Conservation (phyloP, 2,888 invertebrate species). For the Brachyptera putata region DNA sequence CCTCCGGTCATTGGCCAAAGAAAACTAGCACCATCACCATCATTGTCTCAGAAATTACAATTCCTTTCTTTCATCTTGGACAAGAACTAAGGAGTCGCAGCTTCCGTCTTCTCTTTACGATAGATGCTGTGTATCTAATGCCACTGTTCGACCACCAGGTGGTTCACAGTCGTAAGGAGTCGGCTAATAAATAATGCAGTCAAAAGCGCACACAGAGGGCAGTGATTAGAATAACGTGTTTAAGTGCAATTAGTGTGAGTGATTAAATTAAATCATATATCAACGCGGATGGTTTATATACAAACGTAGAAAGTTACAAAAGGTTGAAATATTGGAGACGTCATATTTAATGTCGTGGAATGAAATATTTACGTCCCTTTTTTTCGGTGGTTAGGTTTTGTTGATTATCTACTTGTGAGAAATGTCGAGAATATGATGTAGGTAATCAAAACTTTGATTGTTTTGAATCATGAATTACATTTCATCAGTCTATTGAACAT, state of each 20-base stretch:
- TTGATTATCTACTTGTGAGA: too few species aligned
- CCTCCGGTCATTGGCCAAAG: not conserved
- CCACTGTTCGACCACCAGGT: constrained; percentile 5
- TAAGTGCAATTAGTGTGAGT: constrained; percentile 7
- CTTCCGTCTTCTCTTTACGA: constrained; percentile 15
- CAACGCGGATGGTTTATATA: too few species aligned
- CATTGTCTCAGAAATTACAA: constrained; percentile 11
- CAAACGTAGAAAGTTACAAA: too few species aligned
- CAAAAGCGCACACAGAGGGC: not conserved
- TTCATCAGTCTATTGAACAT: too few species aligned
- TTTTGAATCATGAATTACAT: too few species aligned
- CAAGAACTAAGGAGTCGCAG: not conserved
- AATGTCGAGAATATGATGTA: too few species aligned
- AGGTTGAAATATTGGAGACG: too few species aligned
- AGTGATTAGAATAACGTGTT: constrained; percentile 7
- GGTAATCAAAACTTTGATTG: too few species aligned
- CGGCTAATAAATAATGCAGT: constrained; percentile 2
- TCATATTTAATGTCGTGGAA: too few species aligned
- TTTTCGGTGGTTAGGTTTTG: too few species aligned
- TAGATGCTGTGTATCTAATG: constrained; percentile 7
- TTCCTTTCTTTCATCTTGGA: constrained; percentile 1
- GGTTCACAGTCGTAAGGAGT: not conserved
- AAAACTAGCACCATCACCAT: not conserved
- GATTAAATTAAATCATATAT: constrained; percentile 7
- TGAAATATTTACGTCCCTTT: too few species aligned